Evolutionary conservation across 2,888 invertebrate genomes (phyloP).

Genomic region (Macropis europaea): DNA sequence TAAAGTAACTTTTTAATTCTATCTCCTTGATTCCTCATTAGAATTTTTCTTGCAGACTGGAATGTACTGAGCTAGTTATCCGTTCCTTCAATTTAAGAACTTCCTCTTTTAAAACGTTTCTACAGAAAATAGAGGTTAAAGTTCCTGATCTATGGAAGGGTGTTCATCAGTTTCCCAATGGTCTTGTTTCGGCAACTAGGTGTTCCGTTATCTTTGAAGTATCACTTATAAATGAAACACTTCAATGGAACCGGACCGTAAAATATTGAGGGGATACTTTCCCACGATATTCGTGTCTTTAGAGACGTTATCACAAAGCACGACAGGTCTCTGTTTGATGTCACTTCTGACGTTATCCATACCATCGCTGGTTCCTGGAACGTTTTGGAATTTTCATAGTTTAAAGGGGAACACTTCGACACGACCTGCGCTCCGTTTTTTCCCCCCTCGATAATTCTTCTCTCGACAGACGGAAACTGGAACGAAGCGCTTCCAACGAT

Average conservation of each 20-base stretch:
- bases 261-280: background rate
- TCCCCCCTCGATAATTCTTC: background rate
- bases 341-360: background rate
- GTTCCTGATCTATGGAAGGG: background rate
- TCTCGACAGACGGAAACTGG: background rate
- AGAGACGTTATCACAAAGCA: background rate
- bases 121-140: background rate
- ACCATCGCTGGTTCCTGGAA: background rate
- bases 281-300: background rate
- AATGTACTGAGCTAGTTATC: too few species aligned
- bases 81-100: background rate
- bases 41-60: too few species aligned
- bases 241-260: background rate
- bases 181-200: background rate
- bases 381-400: constrained; percentile 7
- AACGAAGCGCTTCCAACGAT: background rate
- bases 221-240: background rate
- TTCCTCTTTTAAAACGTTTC: background rate
- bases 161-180: background rate
- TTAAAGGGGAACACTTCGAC: background rate
- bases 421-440: background rate
- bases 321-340: background rate
- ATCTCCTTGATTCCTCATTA: too few species aligned
- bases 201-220: background rate
- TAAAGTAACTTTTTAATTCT: too few species aligned